Evolutionary conservation across 2,888 invertebrate species (phyloP), one percentile per base, ranked within the genome.

Genomic region (Salticus scenicus): DNA sequence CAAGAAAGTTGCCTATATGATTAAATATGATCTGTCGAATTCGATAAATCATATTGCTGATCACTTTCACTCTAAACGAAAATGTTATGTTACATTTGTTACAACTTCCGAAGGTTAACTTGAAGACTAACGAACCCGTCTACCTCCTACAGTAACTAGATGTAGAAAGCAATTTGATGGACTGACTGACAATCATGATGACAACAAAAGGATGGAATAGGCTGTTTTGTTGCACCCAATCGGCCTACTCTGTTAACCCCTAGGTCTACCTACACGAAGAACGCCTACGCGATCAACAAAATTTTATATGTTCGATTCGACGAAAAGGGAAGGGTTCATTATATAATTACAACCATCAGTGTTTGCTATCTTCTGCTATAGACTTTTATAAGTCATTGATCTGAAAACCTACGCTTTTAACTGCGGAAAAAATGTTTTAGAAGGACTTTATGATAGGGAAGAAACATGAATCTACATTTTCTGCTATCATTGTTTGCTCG

Each of bases 311-410:
- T 70, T 70, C 27, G 20, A 70, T 70, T 70, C 70, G 70, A 37
- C 41, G 70, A 70, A 70, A 57, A 70, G 28, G 70, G 42, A 37
- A 70, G 70, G 27, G 42, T 70, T 70, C 42, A 20, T 57, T 57
- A 57, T 57, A 41, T 42, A 70, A 24, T 28, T 42, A 70, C 28
- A 41, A 37, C 42, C 41, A 28, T 42, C 37, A n/a, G 17, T 42
- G 37, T 70, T 70, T 70, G 17, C 17, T 28, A 27, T 42, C 42
- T 42, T 37, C 42, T 27, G 27, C 27, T 17, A 17, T 24, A 70
- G 33, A 42, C 10, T 37, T 37, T 37, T 24, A 42, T 27, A 42
- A 70, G 70, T 42, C 70, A 24, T 41, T 70, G 42, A 41, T 70
- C 42, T 37, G 41, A 17, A 70, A 42, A 28, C 70, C 70, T 41